These are phyloP conservation scores for Erythrocercus mccallii DNA, from an alignment of 2,113 vertebrate genomes.

Conservation along the genomic window DNA sequence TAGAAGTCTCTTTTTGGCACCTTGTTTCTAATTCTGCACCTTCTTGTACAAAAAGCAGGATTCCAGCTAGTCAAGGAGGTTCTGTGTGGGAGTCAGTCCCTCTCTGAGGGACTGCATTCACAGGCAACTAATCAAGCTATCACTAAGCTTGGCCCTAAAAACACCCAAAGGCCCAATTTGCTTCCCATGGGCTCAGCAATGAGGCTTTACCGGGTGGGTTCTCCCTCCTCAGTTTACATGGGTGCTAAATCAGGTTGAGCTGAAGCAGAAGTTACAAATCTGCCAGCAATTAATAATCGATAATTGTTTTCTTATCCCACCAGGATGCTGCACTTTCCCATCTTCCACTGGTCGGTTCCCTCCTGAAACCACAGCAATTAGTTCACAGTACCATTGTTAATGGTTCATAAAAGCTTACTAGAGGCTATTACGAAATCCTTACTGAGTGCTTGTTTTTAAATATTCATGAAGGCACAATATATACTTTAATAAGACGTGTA, in stretches of 20 bases:
- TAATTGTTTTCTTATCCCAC: constrained; percentile 18
- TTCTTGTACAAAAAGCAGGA: not conserved
- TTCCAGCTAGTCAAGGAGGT: not conserved
- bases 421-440: constrained; percentile 61
- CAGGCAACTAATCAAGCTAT: not conserved
- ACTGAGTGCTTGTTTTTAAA: constrained; percentile 65
- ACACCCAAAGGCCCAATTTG: not conserved
- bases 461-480: constrained; percentile 68
- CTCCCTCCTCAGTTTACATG: not conserved
- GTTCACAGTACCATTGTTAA: constrained; percentile 29
- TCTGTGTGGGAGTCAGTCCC: not conserved
- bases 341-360: not conserved
- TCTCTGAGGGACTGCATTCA: not conserved
- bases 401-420: constrained; percentile 57
- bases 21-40: not conserved
- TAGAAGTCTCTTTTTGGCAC: not conserved
- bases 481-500: constrained; percentile 66
- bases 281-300: constrained; percentile 26
- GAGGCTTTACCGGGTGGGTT: not conserved
- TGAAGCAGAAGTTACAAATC: not conserved
- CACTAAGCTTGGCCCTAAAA: not conserved
- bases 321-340: not conserved
- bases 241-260: not conserved
- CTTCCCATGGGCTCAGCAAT: not conserved
- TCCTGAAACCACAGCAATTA: constrained; percentile 14